Conservation (phyloP, 2,113 vertebrate species). For the Neotragus moschatus region DNA sequence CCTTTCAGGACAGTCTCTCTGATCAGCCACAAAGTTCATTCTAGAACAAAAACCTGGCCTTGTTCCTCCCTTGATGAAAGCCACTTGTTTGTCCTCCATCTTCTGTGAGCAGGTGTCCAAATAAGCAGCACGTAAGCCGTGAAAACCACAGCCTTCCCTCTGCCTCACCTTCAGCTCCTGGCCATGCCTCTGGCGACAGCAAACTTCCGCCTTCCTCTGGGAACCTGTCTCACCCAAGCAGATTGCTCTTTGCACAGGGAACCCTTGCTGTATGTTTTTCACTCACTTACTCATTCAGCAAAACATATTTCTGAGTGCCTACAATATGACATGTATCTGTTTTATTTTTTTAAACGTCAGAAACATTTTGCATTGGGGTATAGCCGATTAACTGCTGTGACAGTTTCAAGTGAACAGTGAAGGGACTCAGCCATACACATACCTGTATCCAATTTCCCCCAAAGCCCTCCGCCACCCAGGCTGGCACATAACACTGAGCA, state of each 20-base stretch:
- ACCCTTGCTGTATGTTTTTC: neutral
- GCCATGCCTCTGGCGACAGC: neutral
- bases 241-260: neutral
- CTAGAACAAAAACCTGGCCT: neutral
- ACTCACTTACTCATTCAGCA: neutral
- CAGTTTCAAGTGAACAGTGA: neutral
- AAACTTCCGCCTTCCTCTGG: neutral
- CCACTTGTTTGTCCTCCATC: neutral
- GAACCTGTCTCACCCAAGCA: neutral
- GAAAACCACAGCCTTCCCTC: neutral
- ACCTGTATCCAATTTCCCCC: neutral
- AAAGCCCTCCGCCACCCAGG: neutral
- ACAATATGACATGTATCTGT: neutral
- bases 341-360: neutral
- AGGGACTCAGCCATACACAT: neutral
- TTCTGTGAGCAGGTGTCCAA: neutral
- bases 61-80: neutral
- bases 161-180: neutral
- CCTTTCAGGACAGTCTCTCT: neutral
- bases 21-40: neutral
- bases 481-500: neutral
- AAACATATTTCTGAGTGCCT: neutral
- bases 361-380: neutral
- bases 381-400: neutral
- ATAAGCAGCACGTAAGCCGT: neutral